phyloP scores from a whole-genome alignment of 2,797 vertebrate species.

The Chromis chromis region DNA sequence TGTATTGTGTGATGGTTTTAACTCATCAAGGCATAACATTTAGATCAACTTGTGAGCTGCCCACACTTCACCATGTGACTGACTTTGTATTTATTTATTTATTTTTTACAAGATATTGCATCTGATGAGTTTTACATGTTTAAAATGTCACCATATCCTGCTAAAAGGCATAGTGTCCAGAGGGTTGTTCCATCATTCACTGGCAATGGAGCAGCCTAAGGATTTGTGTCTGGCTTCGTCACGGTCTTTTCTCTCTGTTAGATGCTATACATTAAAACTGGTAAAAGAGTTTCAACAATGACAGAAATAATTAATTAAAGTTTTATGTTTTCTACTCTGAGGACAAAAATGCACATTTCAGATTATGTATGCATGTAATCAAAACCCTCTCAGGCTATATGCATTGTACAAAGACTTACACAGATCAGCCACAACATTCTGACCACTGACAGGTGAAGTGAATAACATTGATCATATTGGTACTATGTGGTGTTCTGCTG shows the following conservation, averaged over 20 bases:
- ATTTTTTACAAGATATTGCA: background rate
- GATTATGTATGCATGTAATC: background rate
- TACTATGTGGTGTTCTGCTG: no score
- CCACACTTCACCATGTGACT: background rate
- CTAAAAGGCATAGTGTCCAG: conserved; percentile 3
- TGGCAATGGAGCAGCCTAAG: conserved; percentile 12
- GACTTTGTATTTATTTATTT: no score
- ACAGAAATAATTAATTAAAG: background rate
- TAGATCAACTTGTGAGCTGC: background rate
- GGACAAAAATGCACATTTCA: background rate
- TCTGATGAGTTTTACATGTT: conserved; percentile 25
- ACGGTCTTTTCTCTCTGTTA: conserved; percentile 12
- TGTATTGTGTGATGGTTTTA: no score
- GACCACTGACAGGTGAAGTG: no score
- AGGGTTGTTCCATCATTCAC: conserved; percentile 29
- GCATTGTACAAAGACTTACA: background rate
- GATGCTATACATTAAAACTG: background rate
- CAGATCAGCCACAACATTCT: no score
- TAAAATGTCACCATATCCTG: conserved; percentile 3
- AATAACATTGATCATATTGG: no score
- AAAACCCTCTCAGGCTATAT: background rate
- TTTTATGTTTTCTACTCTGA: no score
- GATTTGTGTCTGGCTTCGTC: conserved; percentile 20
- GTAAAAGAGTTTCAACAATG: background rate
- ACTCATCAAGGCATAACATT: no score